Percentiles rank a stretch among this genome's conserved stretches.
Conservation (phyloP, 2,888 invertebrate genomes). For the Pherbina coryleti region DNA sequence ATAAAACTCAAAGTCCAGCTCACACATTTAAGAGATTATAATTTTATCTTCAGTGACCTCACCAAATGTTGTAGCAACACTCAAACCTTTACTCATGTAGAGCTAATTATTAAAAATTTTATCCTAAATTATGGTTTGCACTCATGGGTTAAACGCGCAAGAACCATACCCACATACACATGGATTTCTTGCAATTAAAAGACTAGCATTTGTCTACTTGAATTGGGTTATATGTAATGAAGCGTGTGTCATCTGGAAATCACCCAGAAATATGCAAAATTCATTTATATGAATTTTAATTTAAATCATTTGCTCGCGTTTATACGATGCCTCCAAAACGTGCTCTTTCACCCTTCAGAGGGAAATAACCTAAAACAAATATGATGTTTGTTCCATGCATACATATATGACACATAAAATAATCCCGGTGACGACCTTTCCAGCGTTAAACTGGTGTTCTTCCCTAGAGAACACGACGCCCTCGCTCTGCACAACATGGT, state of each 20-base stretch:
- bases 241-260: neutral
- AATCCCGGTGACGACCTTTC: conserved; percentile 10
- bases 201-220: neutral
- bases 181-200: neutral
- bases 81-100: conserved; percentile 49
- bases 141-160: conserved; percentile 3
- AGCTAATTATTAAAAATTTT: conserved; percentile 27
- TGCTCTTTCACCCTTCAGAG: conserved; percentile 3
- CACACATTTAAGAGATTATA: conserved; percentile 8
- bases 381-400: conserved; percentile 15
- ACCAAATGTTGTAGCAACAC: conserved; percentile 62
- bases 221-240: neutral
- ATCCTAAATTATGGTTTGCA: conserved; percentile 46
- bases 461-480: neutral
- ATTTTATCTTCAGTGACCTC: conserved; percentile 55
- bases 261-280: conserved; percentile 33
- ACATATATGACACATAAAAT: conserved; percentile 21
- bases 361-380: conserved; percentile 19
- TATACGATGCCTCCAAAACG: neutral
- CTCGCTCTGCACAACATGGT: conserved; percentile 36
- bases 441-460: conserved; percentile 26
- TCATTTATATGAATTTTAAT: conserved; percentile 55
- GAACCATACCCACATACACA: neutral
- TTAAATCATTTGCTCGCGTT: conserved; percentile 48
- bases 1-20: conserved; percentile 59